Percentiles rank a stretch among this genome's conserved stretches.
These are phyloP conservation scores for Brachionus paranguensis DNA, from an alignment of 1,140 invertebrate species.

Conservation along the genomic window DNA sequence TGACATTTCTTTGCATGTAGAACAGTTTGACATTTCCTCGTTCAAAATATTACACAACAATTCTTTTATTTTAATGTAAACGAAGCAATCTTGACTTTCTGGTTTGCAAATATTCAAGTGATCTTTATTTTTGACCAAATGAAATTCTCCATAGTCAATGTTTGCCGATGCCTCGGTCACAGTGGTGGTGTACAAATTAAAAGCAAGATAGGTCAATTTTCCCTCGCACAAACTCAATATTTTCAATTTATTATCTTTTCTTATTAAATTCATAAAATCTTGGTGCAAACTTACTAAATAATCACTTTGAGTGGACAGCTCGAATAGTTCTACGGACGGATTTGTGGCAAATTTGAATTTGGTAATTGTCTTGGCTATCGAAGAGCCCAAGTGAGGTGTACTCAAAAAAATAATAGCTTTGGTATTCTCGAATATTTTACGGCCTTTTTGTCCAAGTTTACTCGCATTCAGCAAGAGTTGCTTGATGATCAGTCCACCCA, in stretches of 20 bases:
- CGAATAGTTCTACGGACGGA: not conserved
- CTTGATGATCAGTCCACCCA: constrained; percentile 39
- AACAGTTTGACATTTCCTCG: not conserved
- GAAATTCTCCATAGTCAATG: not conserved
- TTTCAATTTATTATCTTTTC: not conserved
- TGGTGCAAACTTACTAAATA: constrained; percentile 9
- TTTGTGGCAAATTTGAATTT: constrained; percentile 18
- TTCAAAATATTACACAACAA: not conserved
- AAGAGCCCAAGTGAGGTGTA: constrained; percentile 13
- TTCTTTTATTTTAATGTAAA: not conserved
- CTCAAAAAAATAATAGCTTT: constrained; percentile 22
- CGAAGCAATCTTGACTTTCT: constrained; percentile 11
- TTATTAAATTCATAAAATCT: constrained; percentile 10
- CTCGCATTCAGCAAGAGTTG: not conserved
- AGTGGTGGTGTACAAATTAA: constrained; percentile 22
- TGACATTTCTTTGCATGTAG: not conserved
- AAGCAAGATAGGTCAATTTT: not conserved
- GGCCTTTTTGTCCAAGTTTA: not conserved
- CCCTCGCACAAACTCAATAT: constrained; percentile 35
- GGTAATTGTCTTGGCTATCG: constrained; percentile 3
- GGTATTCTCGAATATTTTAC: not conserved
- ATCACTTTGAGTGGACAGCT: not conserved
- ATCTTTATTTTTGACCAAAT: not conserved
- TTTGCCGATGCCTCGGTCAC: not conserved
- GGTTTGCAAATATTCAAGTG: constrained; percentile 38